Percentiles rank a stretch among this genome's conserved stretches.
Conservation (phyloP, 2,888 invertebrate genomes). For the Lepidocyrtinus sp. region DNA sequence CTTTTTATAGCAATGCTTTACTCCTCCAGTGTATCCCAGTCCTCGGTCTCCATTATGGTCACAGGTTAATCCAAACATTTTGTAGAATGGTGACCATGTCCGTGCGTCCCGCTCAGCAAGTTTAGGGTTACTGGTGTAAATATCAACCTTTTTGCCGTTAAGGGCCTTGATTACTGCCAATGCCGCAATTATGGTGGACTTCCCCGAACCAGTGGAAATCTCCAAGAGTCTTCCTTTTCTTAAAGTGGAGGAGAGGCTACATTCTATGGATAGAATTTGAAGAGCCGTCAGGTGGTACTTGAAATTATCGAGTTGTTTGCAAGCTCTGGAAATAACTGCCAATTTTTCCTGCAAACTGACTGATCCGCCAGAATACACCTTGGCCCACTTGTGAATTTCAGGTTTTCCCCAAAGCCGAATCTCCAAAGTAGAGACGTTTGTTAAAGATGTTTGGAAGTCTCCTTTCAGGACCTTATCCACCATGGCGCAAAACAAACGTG, state of each 20-base stretch:
- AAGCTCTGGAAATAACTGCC: conserved; percentile 14
- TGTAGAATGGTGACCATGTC: conserved; percentile 38
- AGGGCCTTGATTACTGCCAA: conserved; percentile 19
- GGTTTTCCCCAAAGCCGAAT: neutral
- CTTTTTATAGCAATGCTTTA: conserved; percentile 43
- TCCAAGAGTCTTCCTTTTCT: conserved; percentile 20
- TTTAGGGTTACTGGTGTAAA: conserved; percentile 52
- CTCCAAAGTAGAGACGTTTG: neutral
- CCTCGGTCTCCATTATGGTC: conserved; percentile 53
- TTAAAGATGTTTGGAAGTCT: neutral
- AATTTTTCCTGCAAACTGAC: neutral
- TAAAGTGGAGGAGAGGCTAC: neutral
- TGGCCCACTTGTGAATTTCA: conserved; percentile 6
- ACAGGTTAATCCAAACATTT: conserved; percentile 35
- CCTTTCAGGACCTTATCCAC: neutral
- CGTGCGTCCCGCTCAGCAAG: conserved; percentile 57
- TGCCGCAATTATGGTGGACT: conserved; percentile 36
- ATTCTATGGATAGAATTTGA: conserved; percentile 12
- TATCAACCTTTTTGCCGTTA: conserved; percentile 19
- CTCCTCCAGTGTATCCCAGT: conserved; percentile 21
- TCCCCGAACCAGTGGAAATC: conserved; percentile 46
- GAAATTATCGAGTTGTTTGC: neutral
- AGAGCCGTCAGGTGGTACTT: conserved; percentile 8
- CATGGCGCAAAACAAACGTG: neutral
- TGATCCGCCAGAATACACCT: too few species aligned